phyloP scores from a whole-genome alignment of 1,140 invertebrate genomes.

The Idris sp. region DNA sequence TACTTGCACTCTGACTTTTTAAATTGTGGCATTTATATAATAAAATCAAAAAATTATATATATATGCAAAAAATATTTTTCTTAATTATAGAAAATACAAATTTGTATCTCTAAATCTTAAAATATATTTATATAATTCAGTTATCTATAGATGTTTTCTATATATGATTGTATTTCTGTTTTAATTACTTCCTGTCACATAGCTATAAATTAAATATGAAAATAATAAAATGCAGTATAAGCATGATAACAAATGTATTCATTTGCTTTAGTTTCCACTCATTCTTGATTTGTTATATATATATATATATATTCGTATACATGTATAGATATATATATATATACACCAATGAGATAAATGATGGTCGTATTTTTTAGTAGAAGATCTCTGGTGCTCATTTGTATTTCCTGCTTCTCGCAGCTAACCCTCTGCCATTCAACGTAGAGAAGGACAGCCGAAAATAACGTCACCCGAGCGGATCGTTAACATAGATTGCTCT shows the following conservation, averaged over 20 bases:
- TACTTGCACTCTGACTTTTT: no score
- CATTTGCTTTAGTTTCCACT: conserved; percentile 35
- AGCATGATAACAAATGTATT: conserved; percentile 41
- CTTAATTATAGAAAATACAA: no score
- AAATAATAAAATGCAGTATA: conserved; percentile 12
- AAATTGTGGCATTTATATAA: no score
- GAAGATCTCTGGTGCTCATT: conserved; percentile 63
- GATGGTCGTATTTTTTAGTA: conserved; percentile 59
- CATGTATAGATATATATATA: no score
- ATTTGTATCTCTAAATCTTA: no score
- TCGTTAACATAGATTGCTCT: conserved; percentile 74
- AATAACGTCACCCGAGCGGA: conserved; percentile 71
- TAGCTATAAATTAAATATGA: conserved; percentile 14
- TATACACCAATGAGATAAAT: conserved; percentile 52
- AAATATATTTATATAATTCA: no score
- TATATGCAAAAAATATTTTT: no score
- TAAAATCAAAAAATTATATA: no score
- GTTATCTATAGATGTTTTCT: no score
- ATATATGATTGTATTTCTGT: background rate
- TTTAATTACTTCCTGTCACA: conserved; percentile 7
- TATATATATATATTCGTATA: no score
- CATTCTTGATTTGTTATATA: conserved; percentile 35
- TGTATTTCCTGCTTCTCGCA: conserved; percentile 64
- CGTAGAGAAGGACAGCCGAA: conserved; percentile 63
- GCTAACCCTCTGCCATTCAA: conserved; percentile 65